Percentiles rank a stretch among this genome's conserved stretches.
These are phyloP conservation scores for Apamea monoglypha DNA, from an alignment of 2,888 invertebrate genomes.

Conservation along the genomic window DNA sequence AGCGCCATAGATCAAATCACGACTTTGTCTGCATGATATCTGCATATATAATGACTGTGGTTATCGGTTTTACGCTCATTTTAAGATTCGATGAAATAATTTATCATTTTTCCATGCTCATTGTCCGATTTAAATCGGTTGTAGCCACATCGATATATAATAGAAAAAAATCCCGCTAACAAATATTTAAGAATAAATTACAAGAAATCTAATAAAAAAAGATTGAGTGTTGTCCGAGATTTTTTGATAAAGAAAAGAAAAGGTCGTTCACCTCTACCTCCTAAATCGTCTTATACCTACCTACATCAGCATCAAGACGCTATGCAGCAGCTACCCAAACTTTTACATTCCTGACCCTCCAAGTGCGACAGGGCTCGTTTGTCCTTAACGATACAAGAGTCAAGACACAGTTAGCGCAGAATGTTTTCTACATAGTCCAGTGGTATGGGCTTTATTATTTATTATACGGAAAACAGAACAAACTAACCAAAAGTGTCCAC, in stretches of 20 bases:
- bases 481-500: conserved; percentile 90
- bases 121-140: neutral
- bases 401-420: conserved; percentile 64
- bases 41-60: conserved; percentile 80
- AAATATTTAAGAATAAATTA: conserved; percentile 4
- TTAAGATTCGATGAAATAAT: conserved; percentile 54
- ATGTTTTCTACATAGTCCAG: conserved; percentile 65
- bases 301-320: conserved; percentile 27
- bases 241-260: neutral
- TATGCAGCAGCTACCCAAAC: conserved; percentile 49
- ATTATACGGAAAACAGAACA: conserved; percentile 88
- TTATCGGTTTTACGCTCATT: conserved; percentile 77
- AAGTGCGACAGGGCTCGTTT: conserved; percentile 57
- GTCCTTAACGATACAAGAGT: conserved; percentile 62
- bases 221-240: neutral
- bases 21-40: conserved; percentile 77
- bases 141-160: neutral
- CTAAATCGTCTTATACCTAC: neutral
- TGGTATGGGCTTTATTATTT: conserved; percentile 87
- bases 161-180: neutral
- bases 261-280: conserved; percentile 20
- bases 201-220: neutral
- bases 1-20: conserved; percentile 80
- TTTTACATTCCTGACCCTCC: conserved; percentile 66
- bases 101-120: conserved; percentile 62